Evolutionary conservation across 2,888 invertebrate genomes (phyloP), one percentile per base, ranked within the genome.

Genomic region (Zonitis immaculata): DNA sequence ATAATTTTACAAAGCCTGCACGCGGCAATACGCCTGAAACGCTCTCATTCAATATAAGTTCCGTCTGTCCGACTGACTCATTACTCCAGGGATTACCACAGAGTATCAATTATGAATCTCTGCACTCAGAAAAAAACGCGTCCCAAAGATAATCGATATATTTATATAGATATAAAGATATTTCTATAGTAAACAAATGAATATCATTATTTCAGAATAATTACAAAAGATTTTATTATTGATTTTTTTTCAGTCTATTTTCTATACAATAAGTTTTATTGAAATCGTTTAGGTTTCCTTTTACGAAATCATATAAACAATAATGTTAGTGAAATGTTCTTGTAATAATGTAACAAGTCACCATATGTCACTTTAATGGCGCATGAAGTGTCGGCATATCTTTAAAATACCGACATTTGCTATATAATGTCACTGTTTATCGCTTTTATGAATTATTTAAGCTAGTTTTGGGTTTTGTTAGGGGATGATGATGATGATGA

Each of bases 21-120:
- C 52, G 58, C 59, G 55, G 58, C 56, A 53, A 30, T 46, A 27
- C 49, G 53, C 58, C 45, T 12, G 57, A 56, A 64, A 51, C 54
- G 47, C 8, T 35, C 35, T n/a, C n/a, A 35, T 63, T 61, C 58
- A 64, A 66, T 66, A 66, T 66, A 60, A 66, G 58, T 59, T 55
- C 39, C 63, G 62, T 62, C 66, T 67, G 68, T 65, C 66, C 67
- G 66, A 69, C 71, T 72, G 71, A 73, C 69, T 73, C 73, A 72
- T 72, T 72, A 71, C 70, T 70, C 71, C 62, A 62, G 71, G 71
- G 71, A 69, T 70, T 67, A 66, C 66, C 64, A 64, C 66, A 67
- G 66, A 67, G 66, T 71, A 72, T 73, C 72, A 72, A 73, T 73
- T 73, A 73, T 73, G 68, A 69, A 72, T 71, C 66, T 58, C 54